Base-by-base conservation (phyloP, 53 echinoderm and acorn worm genomes). In the Patiria pectinifera region DNA sequence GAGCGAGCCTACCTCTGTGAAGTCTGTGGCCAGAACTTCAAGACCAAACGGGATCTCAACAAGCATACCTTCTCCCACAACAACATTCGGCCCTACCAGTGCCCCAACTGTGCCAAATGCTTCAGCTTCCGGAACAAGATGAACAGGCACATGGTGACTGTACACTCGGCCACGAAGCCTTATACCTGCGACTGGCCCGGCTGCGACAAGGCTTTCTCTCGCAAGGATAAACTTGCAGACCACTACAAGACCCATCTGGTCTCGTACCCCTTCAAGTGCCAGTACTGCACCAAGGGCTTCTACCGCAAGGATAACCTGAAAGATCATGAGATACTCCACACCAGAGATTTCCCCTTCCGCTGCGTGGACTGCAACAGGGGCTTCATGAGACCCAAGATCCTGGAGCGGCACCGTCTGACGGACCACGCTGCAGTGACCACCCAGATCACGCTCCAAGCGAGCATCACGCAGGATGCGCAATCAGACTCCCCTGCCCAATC, bases 181-280 rank as follows among this genome's bases (percentile, higher is more conserved):
- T 94, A 72, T 72, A 59, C 43, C 13, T 99, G 99, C 77, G 71
- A 91, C 15, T 74, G 94, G 45, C 77, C 82, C 16, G 95, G 93
- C 23, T 99, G 99, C 75, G 92, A 93, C 47, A 95, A 94, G 83
- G 93, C 93, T 8, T 99, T 99, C 87, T 93, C 99, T 4, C 92
- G 99, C 78, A 96, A 96, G 80, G 99, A 99, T 69, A 99, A 99
- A 80, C 91, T 99, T 16, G 91, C 84, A 15, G 99, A 99, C 74
- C 99, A 99, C 72, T 74, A 76, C 80, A 95, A 95, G 62, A 97
- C 97, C 59, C 99, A 99, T 87, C 92, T 90, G 80, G 48, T 91
- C 19, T 69, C 91, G 16, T 92, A 93, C 45, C 94, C 96, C 2
- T 95, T 95, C 85, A 90, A 78, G 15, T 99, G 99, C 72, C 21